Conservation (phyloP, 2,797 vertebrate genomes). For the Sphaeramia orbicularis region DNA sequence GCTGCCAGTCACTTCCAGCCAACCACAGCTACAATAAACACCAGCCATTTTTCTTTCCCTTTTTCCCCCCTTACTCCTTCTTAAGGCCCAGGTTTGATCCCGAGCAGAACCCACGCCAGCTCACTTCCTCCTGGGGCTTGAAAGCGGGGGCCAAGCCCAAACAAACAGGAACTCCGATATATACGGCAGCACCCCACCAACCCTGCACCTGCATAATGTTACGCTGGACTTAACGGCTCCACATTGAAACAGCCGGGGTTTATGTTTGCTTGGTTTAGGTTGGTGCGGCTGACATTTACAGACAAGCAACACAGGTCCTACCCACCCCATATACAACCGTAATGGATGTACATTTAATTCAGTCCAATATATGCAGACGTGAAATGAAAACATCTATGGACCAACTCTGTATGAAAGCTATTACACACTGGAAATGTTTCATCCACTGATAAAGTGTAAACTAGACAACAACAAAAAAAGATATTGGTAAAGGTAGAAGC, state of each 20-base stretch:
- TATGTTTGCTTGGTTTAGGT: conserved; percentile 25
- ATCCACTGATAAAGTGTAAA: no score
- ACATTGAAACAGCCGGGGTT: conserved; percentile 27
- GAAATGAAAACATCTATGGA: no score
- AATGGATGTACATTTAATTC: no score
- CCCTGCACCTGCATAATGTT: conserved; percentile 91
- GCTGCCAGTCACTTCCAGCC: conserved; percentile 84
- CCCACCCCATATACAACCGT: no score
- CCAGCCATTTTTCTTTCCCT: conserved; percentile 37
- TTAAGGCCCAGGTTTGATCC: conserved; percentile 86
- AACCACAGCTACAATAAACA: conserved; percentile 82
- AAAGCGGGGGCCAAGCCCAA: conserved; percentile 89
- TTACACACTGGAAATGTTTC: no score
- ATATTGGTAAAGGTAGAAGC: no score
- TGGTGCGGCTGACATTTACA: conserved; percentile 11
- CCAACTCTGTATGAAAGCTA: no score
- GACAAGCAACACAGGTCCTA: conserved; percentile 14
- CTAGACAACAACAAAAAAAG: no score
- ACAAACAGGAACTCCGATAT: conserved; percentile 86
- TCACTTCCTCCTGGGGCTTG: conserved; percentile 86
- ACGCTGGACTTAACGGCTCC: conserved; percentile 56
- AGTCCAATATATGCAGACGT: no score
- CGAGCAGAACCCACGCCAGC: conserved; percentile 87
- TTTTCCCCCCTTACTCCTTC: conserved; percentile 26
- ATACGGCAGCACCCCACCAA: conserved; percentile 76